Evolutionary conservation across 2,797 vertebrate species (phyloP), one percentile per base, ranked within the genome.

Genomic region (Galaxias olidus): DNA sequence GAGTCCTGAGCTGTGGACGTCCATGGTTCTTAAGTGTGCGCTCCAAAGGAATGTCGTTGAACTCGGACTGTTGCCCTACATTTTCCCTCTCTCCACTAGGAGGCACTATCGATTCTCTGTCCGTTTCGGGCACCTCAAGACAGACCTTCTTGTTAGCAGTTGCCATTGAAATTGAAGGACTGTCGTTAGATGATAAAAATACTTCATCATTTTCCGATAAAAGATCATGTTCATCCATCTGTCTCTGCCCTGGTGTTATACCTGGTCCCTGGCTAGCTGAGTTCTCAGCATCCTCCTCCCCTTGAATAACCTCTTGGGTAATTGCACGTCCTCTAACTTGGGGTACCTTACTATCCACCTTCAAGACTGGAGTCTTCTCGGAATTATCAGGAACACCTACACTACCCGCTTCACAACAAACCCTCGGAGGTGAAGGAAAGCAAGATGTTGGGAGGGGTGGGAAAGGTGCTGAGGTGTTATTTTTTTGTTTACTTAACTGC

Each of bases 181-280:
- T 72, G 45, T 51, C 67, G 64, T 80, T 76, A 12, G 77, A 71
- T 19, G 72, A 78, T 4, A 40, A 47, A 9, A 50, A 51, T 52
- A 58, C 75, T 56, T 50, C 61, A 52, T 77, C 63, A 66, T 77
- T 80, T 74, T 74, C 82, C 71, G 72, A 68, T 15, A 73, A 84
- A 73, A 68, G 51, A 67, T 66, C 10, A 10, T 14, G 8, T 10
- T 54, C 67, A 52, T 83, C 70, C 41, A 61, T 55, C 19, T 55
- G 53, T 72, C 59, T 86, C 46, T 84, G 84, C 14, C 30, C 68
- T 19, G 73, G 78, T 51, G 74, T 82, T 18, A 77, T 19, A 57
- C 76, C 69, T 58, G 77, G 78, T 44, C 44, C 57, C 4, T 78
- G 65, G 73, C 66, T 11, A 13, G 12, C 65, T 61, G 47, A 53